Conservation (phyloP, 2,797 vertebrate genomes). For the Lithobates sylvaticus region DNA sequence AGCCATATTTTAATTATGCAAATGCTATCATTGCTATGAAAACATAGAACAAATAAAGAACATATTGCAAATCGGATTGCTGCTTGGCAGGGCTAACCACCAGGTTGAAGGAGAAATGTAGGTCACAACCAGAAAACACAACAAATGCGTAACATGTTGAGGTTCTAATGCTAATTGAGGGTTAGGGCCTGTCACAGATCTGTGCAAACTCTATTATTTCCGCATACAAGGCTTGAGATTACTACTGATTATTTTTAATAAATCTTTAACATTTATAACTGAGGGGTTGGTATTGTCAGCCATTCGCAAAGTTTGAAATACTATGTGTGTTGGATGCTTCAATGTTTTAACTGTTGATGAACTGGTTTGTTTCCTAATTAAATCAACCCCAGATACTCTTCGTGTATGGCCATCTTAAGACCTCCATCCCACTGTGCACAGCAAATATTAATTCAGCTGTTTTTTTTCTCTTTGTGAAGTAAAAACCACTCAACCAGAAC, state of each 20-base stretch:
- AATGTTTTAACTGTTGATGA: too few relatives aligned
- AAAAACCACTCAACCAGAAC: too few relatives aligned
- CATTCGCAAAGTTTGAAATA: too few relatives aligned
- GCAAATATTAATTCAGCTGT: too few relatives aligned
- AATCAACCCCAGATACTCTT: too few relatives aligned
- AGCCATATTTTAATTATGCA: constrained; percentile 2
- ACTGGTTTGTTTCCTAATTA: too few relatives aligned
- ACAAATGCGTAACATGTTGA: not conserved
- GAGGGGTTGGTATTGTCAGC: too few relatives aligned
- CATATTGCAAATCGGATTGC: constrained; percentile 4
- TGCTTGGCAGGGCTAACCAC: not conserved
- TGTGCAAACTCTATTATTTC: not conserved
- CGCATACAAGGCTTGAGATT: not conserved
- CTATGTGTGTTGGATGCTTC: too few relatives aligned
- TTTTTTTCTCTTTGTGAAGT: too few relatives aligned
- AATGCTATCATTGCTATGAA: not conserved
- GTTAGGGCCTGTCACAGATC: not conserved
- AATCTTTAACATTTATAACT: too few relatives aligned
- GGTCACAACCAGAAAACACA: not conserved
- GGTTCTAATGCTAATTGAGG: not conserved
- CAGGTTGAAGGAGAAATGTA: not conserved
- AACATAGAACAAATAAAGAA: not conserved
- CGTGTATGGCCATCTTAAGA: too few relatives aligned
- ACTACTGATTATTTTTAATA: not conserved
- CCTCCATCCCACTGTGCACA: too few relatives aligned